Base-by-base conservation (phyloP, 2,797 vertebrate genomes). In the Eidolon dupreanum region DNA sequence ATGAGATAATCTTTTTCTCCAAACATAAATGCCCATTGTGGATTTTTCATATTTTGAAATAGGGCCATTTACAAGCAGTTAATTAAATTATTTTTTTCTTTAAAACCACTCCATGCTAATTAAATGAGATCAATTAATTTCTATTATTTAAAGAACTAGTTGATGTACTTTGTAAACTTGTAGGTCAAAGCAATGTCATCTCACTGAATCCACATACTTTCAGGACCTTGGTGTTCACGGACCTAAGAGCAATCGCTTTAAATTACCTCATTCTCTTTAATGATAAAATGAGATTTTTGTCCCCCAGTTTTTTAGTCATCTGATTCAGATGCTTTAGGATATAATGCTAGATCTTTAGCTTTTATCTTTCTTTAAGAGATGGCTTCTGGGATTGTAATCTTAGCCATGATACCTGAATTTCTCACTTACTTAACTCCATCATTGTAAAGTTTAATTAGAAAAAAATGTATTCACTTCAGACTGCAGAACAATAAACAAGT, bases 111-210 rank as follows among this genome's bases (percentile, higher is more conserved):
- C 55, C 43, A 79, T 41, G 13, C 49, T 96, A 93, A 88, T 96
- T 78, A 94, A 95, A 90, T 90, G 46, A 89, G 46, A 33, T 84
- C 43, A 79, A 46, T 91, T 96, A 24, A 94, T 97, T 94, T 97
- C 24, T 88, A 43, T 96, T 57, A 92, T 28, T 87, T 87, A 85
- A 94, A 96, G 13, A 79, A 84, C 68, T 78, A 88, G 41, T 95
- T 93, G 94, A 63, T 83, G 33, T 90, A 65, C 36, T 41, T 93
- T 94, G 93, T 84, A 90, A 66, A 86, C 31, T 96, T 95, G 41
- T 16, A 88, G 38, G 51, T 81, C 63, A 93, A 81, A 87, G 28
- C 63, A 85, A 43, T 91, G 15, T 78, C 51, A 59, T 82, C 51
- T 96, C 33, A 78, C 94, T 57, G 31, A 8, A 87, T 66, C 75